phyloP scores from a whole-genome alignment of 2,888 invertebrate genomes.

The Leptarthrus brevirostris region DNA sequence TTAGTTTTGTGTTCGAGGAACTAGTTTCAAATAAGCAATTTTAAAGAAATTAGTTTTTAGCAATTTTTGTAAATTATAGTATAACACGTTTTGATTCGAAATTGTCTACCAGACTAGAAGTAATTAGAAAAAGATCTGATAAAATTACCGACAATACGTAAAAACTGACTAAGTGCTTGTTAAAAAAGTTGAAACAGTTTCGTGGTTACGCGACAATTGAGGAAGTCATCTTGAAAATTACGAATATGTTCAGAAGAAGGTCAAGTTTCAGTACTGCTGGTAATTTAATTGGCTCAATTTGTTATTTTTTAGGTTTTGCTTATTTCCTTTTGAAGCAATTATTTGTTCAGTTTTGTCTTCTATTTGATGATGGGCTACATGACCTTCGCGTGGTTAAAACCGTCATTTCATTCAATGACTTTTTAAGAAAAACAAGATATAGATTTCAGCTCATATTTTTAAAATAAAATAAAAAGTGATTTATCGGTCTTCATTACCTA shows the following conservation, averaged over 20 bases:
- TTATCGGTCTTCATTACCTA: slow-evolving; percentile 15
- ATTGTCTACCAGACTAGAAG: slow-evolving; percentile 9
- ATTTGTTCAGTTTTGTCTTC: slow-evolving; percentile 38
- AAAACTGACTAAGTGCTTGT: not conserved
- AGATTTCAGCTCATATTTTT: slow-evolving; percentile 12
- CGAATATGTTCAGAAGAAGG: slow-evolving; percentile 19
- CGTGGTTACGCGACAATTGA: slow-evolving; percentile 29
- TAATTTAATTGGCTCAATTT: slow-evolving; percentile 34
- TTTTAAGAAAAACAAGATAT: slow-evolving; percentile 10
- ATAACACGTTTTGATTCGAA: not conserved
- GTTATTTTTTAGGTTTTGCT: slow-evolving; percentile 7
- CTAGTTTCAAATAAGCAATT: not conserved
- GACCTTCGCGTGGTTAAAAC: slow-evolving; percentile 26
- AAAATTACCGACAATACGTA: not conserved
- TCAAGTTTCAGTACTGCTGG: slow-evolving; percentile 29
- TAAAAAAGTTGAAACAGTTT: not conserved
- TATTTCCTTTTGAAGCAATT: slow-evolving; percentile 1
- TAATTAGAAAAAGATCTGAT: not conserved
- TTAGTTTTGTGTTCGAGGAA: not conserved
- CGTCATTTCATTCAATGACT: slow-evolving; percentile 26
- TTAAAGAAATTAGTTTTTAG: too few species aligned
- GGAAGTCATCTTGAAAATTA: slow-evolving; percentile 41
- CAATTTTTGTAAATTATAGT: too few species aligned
- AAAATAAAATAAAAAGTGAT: slow-evolving; percentile 29
- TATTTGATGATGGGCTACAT: slow-evolving; percentile 26